Percentiles rank a stretch among this genome's conserved stretches.
These are phyloP conservation scores for Hippocampus abdominalis DNA, from an alignment of 2,113 vertebrate genomes.

Conservation along the genomic window DNA sequence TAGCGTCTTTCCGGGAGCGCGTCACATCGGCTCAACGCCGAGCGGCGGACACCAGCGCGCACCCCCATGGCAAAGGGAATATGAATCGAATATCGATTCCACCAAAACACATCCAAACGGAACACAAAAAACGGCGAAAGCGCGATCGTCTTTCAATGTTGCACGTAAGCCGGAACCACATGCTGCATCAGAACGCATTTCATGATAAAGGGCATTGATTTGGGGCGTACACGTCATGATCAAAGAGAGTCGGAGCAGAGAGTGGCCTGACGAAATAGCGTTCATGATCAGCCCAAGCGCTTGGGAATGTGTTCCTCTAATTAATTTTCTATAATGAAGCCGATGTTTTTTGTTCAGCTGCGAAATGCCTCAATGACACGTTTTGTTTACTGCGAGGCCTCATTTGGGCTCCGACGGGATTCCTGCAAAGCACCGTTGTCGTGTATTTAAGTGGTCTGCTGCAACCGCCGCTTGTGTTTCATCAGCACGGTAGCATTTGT, in stretches of 20 bases:
- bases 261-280: slow-evolving; percentile 71
- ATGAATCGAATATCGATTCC: slow-evolving; percentile 95
- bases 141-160: neutral
- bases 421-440: slow-evolving; percentile 6
- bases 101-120: slow-evolving; percentile 73
- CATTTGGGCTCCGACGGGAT: slow-evolving; percentile 42
- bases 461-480: slow-evolving; percentile 7
- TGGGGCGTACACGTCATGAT: slow-evolving; percentile 76
- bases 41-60: slow-evolving; percentile 73
- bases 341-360: slow-evolving; percentile 66
- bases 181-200: slow-evolving; percentile 36
- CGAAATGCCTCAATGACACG: slow-evolving; percentile 67
- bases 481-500: slow-evolving; percentile 19
- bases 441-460: neutral
- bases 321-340: slow-evolving; percentile 77
- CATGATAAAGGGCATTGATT: slow-evolving; percentile 67
- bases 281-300: slow-evolving; percentile 78
- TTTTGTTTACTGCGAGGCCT: slow-evolving; percentile 64
- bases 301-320: slow-evolving; percentile 73
- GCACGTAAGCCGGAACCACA: neutral
- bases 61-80: slow-evolving; percentile 84
- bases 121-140: neutral
- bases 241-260: slow-evolving; percentile 65
- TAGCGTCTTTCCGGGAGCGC: slow-evolving; percentile 74
- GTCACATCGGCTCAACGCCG: slow-evolving; percentile 79